Base-by-base conservation (phyloP, 2,888 invertebrate species). In the Leucoptera coffeella region DNA sequence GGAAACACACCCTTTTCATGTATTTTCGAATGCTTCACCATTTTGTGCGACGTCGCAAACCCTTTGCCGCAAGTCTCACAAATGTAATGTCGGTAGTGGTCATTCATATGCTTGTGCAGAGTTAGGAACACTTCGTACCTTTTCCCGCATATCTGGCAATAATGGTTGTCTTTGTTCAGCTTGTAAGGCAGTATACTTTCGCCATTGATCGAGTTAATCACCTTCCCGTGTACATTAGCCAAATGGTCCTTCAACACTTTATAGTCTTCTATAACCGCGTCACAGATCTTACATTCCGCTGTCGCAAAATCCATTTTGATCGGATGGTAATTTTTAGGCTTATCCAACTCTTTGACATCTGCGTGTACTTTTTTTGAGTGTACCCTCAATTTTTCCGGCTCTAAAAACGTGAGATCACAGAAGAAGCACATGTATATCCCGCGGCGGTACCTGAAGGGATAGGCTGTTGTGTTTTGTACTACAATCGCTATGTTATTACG, bases 51-150 rank as follows among this genome's bases (percentile, higher is more conserved):
- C 0, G 50, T 47, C 1, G 58, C 44, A 27, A 64, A 65, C 0
- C 54, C 42, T 42, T 64, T 65, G 1, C 65, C 65, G 29, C 67
- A 69, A 21, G 48, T 45, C 12, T 47, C 52, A 25, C 67, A 69
- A n/a, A 67, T 54, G 23, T 55, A 53, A 23, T 59, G 53, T 1
- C 55, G 60, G 34, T 51, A 59, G 23, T 69, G 67, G n/a, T 42
- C 41, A 23, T 67, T 65, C 37, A 61, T 51, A 32, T 67, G 67
- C 1, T 40, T 51, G 30, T 65, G 65, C 3, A 67, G 35, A 32
- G 54, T 60, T 0, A 51, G 42, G 28, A 65, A 67, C 2, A 57
- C 30, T 4, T 50, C 48, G 22, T 60, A 69, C 4, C 37, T 40
- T 27, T 49, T 44, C 1, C 43, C 43, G 22, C 67, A 67, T 24